These are phyloP conservation scores for Nephrotoma guestfalica DNA, from an alignment of 2,888 invertebrate species.

Conservation along the genomic window DNA sequence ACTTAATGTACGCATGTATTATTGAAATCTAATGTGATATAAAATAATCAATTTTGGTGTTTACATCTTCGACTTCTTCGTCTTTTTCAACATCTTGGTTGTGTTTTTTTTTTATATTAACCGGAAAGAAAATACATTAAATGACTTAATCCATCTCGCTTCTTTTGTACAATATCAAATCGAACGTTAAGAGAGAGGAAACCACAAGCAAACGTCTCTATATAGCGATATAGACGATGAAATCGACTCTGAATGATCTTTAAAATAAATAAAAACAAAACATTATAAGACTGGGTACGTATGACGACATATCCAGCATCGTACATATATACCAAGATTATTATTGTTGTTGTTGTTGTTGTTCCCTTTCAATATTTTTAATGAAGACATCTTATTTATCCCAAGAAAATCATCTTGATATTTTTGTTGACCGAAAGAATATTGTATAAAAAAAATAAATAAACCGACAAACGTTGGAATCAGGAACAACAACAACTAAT, in stretches of 20 bases:
- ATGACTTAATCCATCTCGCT: background rate
- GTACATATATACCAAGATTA: background rate
- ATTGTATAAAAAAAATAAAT: background rate
- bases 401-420: background rate
- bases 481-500: background rate
- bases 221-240: background rate
- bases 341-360: background rate
- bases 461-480: background rate
- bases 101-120: background rate
- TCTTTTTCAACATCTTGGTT: background rate
- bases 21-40: background rate
- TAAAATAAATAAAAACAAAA: background rate
- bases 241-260: background rate
- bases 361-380: background rate
- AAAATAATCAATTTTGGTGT: background rate
- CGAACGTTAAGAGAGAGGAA: background rate
- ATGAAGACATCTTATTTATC: background rate
- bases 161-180: background rate
- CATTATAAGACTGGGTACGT: background rate
- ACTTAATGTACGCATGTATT: background rate
- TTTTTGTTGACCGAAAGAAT: background rate
- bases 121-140: background rate
- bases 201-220: background rate
- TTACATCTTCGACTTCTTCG: background rate
- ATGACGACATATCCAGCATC: background rate